Evolutionary conservation across 2,888 invertebrate species (phyloP).

Genomic region (Troglohyphantes excavatus): DNA sequence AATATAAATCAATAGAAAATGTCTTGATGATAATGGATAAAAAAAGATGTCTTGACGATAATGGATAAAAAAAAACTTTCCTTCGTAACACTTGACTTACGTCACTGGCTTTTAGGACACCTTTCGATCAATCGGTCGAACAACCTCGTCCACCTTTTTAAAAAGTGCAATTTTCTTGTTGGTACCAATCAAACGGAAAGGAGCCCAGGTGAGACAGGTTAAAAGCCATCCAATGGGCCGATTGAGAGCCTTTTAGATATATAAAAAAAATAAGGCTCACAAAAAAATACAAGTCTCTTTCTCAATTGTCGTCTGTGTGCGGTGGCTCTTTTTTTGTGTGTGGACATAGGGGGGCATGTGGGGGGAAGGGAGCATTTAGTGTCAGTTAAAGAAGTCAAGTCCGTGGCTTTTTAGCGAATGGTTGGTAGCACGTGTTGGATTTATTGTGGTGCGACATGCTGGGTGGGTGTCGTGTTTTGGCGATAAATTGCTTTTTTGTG

Average conservation of each 20-base stretch:
- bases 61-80: no score
- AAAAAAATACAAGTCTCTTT: constrained; percentile 21
- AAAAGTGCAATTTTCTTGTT: constrained; percentile 72
- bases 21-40: no score
- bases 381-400: constrained; percentile 75
- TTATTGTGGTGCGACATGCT: constrained; percentile 1
- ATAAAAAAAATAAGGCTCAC: constrained; percentile 37
- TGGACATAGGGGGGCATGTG: constrained; percentile 63
- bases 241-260: constrained; percentile 75
- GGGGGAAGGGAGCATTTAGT: constrained; percentile 65
- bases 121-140: constrained; percentile 64
- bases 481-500: neutral
- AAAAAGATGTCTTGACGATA: no score
- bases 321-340: constrained; percentile 36
- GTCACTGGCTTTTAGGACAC: constrained; percentile 36
- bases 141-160: constrained; percentile 44
- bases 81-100: constrained; percentile 15
- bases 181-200: constrained; percentile 62
- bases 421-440: constrained; percentile 70
- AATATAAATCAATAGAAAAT: no score
- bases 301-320: constrained; percentile 62
- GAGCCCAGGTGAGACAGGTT: constrained; percentile 76
- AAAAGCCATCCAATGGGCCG: constrained; percentile 73
- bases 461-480: neutral
- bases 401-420: constrained; percentile 39